Conservation (phyloP, 2,797 vertebrate species). For the Tadarida brasiliensis region DNA sequence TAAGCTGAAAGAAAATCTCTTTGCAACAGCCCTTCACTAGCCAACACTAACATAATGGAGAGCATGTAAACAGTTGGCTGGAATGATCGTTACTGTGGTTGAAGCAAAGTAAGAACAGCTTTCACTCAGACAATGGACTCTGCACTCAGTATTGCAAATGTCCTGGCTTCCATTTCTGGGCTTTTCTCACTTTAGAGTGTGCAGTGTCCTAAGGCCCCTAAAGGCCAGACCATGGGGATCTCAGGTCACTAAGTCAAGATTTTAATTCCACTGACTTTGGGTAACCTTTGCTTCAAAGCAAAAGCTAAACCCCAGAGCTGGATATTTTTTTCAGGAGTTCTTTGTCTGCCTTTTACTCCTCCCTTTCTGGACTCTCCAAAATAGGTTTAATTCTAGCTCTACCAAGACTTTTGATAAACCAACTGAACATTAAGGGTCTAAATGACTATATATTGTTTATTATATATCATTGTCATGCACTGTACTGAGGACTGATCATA, state of each 20-base stretch:
- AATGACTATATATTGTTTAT: slow-evolving; percentile 52
- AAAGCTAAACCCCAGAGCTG: slow-evolving; percentile 67
- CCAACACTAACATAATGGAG: slow-evolving; percentile 84
- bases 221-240: background rate
- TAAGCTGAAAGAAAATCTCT: slow-evolving; percentile 82
- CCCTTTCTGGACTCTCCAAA: slow-evolving; percentile 30
- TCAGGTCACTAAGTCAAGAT: slow-evolving; percentile 52
- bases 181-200: slow-evolving; percentile 63
- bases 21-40: slow-evolving; percentile 78
- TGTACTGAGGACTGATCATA: background rate
- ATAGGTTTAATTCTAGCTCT: slow-evolving; percentile 58
- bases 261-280: slow-evolving; percentile 80
- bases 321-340: slow-evolving; percentile 34
- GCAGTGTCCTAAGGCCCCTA: background rate
- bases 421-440: background rate
- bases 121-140: slow-evolving; percentile 81
- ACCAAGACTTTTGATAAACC: slow-evolving; percentile 36
- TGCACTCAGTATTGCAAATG: slow-evolving; percentile 82
- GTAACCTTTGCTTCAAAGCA: slow-evolving; percentile 71
- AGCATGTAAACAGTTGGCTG: slow-evolving; percentile 82
- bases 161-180: slow-evolving; percentile 74
- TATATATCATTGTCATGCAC: background rate
- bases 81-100: slow-evolving; percentile 74
- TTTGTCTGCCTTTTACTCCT: slow-evolving; percentile 20
- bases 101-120: slow-evolving; percentile 80